Conservation (phyloP, 1,140 invertebrate species). For the Bombus turneri region DNA sequence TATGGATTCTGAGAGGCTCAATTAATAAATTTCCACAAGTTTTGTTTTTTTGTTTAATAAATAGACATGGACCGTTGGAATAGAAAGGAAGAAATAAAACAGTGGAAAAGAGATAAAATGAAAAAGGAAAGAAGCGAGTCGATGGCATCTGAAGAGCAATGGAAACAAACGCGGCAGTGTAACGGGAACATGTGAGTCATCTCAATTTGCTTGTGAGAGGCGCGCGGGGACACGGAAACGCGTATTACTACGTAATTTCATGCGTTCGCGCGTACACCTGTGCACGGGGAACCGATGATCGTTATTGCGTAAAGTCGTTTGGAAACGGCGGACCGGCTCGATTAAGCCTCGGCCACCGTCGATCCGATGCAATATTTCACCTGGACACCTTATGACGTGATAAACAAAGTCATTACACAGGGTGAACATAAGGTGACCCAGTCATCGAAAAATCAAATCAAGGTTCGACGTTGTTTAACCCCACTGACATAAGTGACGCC, state of each 20-base stretch:
- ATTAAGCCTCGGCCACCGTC: slow-evolving; percentile 51
- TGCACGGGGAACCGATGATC: slow-evolving; percentile 46
- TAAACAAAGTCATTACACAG: slow-evolving; percentile 81
- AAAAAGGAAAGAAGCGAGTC: background rate
- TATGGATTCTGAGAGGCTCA: too few species aligned
- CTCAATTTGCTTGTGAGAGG: slow-evolving; percentile 58
- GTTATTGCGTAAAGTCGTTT: slow-evolving; percentile 71
- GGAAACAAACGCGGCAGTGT: slow-evolving; percentile 53
- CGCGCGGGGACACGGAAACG: slow-evolving; percentile 58
- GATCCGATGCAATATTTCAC: slow-evolving; percentile 74
- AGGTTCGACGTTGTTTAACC: slow-evolving; percentile 48
- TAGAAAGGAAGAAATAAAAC: background rate
- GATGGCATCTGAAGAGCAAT: slow-evolving; percentile 20
- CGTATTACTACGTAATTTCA: slow-evolving; percentile 59
- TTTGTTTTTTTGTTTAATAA: too few species aligned
- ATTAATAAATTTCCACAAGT: too few species aligned
- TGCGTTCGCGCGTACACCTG: slow-evolving; percentile 44
- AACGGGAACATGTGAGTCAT: slow-evolving; percentile 72
- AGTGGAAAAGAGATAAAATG: too few species aligned
- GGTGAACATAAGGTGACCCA: slow-evolving; percentile 70
- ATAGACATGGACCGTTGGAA: background rate
- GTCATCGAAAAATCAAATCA: slow-evolving; percentile 49
- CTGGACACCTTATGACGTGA: slow-evolving; percentile 76
- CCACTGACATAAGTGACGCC: background rate
- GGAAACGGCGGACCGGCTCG: slow-evolving; percentile 49